Percentiles rank a stretch among this genome's conserved stretches.
Evolutionary conservation across 2,113 vertebrate genomes (phyloP).

Genomic region (Sarotherodon lohbergeri): DNA sequence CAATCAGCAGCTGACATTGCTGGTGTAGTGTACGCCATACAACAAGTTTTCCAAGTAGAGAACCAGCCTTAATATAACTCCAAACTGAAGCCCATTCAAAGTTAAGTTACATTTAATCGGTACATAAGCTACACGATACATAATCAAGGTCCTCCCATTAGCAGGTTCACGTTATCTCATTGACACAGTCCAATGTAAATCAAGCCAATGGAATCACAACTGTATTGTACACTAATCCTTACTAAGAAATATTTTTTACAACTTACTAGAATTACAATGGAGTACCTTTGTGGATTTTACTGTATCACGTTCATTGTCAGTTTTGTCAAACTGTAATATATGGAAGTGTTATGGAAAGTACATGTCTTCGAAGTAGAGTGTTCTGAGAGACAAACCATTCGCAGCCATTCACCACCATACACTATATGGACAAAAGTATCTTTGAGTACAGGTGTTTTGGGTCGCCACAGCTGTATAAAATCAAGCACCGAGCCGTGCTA

Average conservation of each 20-base stretch:
- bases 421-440: background rate
- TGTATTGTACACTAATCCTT: conserved; percentile 59
- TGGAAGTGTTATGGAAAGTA: background rate
- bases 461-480: background rate
- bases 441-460: background rate
- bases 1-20: background rate
- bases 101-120: background rate
- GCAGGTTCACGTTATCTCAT: background rate
- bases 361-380: background rate
- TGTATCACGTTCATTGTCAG: conserved; percentile 36
- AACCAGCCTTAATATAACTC: conserved; percentile 13
- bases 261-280: conserved; percentile 35
- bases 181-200: conserved; percentile 21
- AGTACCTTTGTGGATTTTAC: conserved; percentile 42
- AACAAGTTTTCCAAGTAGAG: background rate
- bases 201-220: conserved; percentile 30
- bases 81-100: background rate
- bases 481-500: background rate
- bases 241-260: conserved; percentile 55
- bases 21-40: background rate
- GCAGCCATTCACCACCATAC: background rate
- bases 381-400: conserved; percentile 9
- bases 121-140: background rate
- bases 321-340: conserved; percentile 39
- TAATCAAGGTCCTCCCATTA: background rate